phyloP scores from a whole-genome alignment of 1,140 invertebrate genomes.

The Mercenaria mercenaria region DNA sequence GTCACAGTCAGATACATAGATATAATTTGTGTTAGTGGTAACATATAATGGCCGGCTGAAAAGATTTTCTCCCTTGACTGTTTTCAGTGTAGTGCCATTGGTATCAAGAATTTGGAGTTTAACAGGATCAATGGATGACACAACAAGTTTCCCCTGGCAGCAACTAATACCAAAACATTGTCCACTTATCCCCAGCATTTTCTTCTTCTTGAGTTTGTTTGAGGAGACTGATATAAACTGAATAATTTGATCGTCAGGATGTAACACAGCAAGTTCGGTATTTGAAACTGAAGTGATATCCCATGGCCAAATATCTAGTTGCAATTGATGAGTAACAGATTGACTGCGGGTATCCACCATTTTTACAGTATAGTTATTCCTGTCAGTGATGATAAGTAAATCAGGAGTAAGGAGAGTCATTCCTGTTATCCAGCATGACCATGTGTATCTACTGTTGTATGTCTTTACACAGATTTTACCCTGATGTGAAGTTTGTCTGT shows the following conservation, averaged over 20 bases:
- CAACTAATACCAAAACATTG: not conserved
- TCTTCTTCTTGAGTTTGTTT: not conserved
- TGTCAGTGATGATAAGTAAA: not conserved
- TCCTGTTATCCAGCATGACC: not conserved
- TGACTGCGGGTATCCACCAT: not conserved
- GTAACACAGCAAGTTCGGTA: not conserved
- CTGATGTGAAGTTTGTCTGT: not conserved
- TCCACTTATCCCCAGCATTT: not conserved
- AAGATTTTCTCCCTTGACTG: not conserved
- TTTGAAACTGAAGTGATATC: not conserved
- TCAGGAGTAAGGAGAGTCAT: not conserved
- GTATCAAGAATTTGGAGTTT: constrained; percentile 22
- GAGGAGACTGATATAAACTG: not conserved
- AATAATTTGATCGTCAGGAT: not conserved
- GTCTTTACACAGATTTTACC: not conserved
- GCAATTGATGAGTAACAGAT: not conserved
- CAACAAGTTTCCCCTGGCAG: not conserved
- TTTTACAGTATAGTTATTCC: not conserved
- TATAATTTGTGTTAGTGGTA: not conserved
- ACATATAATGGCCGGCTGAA: not conserved
- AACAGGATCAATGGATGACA: not conserved
- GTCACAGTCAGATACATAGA: not conserved
- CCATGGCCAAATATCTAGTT: not conserved
- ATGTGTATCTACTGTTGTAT: not conserved
- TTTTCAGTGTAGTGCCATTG: not conserved